These are phyloP conservation scores for Pseudochirops corinnae DNA, from an alignment of 2,797 vertebrate species.

Conservation along the genomic window DNA sequence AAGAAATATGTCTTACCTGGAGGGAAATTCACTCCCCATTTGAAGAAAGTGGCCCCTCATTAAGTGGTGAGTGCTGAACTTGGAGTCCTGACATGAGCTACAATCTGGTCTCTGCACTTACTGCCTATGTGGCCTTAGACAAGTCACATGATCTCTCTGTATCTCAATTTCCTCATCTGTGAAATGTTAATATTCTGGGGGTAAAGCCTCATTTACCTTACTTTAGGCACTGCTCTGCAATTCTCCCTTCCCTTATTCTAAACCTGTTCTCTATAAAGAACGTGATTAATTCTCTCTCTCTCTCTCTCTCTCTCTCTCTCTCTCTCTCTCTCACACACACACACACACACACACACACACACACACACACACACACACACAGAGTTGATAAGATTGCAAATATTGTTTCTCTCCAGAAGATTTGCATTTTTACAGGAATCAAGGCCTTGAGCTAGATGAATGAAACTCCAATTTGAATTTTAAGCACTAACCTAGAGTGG, in stretches of 20 bases:
- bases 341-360: not conserved
- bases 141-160: not conserved
- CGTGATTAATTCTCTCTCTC: not conserved
- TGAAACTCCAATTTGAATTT: not conserved
- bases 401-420: not conserved
- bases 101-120: not conserved
- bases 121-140: not conserved
- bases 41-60: not conserved
- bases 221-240: not conserved
- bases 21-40: not conserved
- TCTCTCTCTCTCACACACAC: too few species aligned
- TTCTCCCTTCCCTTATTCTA: not conserved
- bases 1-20: not conserved
- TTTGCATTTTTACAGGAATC: slow-evolving; percentile 4
- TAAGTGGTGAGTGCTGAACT: not conserved
- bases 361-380: not conserved
- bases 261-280: not conserved
- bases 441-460: not conserved
- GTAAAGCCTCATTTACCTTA: not conserved
- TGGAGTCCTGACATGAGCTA: not conserved
- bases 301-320: too few species aligned
- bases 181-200: not conserved
- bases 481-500: not conserved
- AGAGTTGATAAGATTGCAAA: not conserved
- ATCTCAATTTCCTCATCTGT: not conserved